Percentiles rank a stretch among this genome's conserved stretches.
Conservation (phyloP, 2,888 invertebrate genomes). For the Lottia scabra region DNA sequence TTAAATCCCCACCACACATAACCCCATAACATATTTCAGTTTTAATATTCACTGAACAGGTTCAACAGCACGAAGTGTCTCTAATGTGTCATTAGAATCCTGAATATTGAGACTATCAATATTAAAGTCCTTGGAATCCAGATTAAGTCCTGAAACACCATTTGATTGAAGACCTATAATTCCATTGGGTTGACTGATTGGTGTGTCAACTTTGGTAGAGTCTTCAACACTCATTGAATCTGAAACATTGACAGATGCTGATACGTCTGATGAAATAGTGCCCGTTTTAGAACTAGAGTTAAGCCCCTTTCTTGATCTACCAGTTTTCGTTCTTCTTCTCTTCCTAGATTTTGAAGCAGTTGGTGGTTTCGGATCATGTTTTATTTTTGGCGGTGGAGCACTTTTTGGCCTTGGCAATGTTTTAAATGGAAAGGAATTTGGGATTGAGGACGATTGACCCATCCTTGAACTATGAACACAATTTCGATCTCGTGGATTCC, state of each 20-base stretch:
- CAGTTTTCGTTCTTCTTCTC: background rate
- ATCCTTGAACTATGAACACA: background rate
- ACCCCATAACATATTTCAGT: no score
- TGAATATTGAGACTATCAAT: no score
- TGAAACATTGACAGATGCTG: background rate
- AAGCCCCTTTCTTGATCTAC: background rate
- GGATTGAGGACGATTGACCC: background rate
- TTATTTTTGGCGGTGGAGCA: background rate
- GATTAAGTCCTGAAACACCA: no score
- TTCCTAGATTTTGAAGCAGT: background rate
- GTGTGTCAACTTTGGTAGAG: background rate
- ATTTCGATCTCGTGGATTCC: constrained; percentile 25
- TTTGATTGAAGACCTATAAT: no score
- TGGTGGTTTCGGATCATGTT: background rate
- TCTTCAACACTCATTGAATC: background rate
- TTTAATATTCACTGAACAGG: no score
- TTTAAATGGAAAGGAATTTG: background rate
- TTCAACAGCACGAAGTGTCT: no score
- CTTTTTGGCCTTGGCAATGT: background rate
- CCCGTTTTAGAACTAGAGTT: background rate
- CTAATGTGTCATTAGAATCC: no score
- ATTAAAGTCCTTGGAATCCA: no score
- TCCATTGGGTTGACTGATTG: no score
- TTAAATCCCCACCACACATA: no score
- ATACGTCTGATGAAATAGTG: background rate